Evolutionary conservation across 2,797 vertebrate species (phyloP), one percentile per base, ranked within the genome.

Genomic region (Ctenopoma multispine): DNA sequence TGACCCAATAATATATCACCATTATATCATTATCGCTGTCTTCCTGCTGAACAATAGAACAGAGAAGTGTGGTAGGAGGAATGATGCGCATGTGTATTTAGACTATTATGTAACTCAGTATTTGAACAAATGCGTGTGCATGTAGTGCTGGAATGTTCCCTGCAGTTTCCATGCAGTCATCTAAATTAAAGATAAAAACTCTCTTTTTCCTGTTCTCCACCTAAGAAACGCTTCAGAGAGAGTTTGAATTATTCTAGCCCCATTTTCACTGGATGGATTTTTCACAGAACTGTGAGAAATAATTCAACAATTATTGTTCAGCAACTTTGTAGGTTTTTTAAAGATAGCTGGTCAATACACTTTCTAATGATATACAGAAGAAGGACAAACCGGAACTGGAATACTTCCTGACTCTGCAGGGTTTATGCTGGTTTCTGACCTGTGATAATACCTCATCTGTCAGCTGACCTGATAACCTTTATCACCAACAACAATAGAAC

Each of bases 381-480:
- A 11, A 17, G 17, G 43, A 40, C 48, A 61, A 14, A 31, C 48
- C 29, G 44, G 18, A 13, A 17, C 31, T n/a, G 6, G 34, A 71
- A 23, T 50, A n/a, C 21, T 59, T 41, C 38, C 50, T 69, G 48
- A 62, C 29, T 41, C 14, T 58, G 18, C 54, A n/a, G n/a, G 40
- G 56, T n/a, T 41, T 21, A 21, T 17, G 23, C 49, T 69, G 58
- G 51, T 24, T 75, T 75, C 67, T 80, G 56, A 74, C 64, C 72
- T 74, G 44, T 44, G 12, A 48, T 48, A 31, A 43, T 1, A 40
- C 23, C 34, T 66, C 9, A 54, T 61, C 49, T 56, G 34, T 40
- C 24, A 44, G 41, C 7, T 58, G 61, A 60, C 40, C 50, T 69
- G 51, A 64, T 41, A 53, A 51, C 56, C 41, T 47, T n/a, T 13